Evolutionary conservation across 2,113 vertebrate species (phyloP).

Genomic region (Gadus macrocephalus): DNA sequence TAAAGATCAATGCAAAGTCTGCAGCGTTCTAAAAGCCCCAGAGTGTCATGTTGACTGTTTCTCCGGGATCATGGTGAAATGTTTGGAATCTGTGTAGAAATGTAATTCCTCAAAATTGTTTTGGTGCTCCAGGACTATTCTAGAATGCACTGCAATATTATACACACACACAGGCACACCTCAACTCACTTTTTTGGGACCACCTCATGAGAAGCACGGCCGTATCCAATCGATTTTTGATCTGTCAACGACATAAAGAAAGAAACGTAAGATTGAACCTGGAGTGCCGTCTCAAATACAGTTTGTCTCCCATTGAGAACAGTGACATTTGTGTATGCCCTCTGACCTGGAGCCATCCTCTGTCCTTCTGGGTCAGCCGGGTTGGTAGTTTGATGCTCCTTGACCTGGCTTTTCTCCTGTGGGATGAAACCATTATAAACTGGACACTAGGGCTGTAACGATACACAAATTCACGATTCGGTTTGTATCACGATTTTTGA

Average conservation of each 20-base stretch:
- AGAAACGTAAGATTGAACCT: neutral
- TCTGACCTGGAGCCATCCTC: neutral
- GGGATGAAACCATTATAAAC: slow-evolving; percentile 1
- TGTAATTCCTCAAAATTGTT: no score
- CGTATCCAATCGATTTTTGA: slow-evolving; percentile 4
- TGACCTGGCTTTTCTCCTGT: slow-evolving; percentile 33
- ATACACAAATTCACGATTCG: no score
- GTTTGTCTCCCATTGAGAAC: neutral
- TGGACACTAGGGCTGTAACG: no score
- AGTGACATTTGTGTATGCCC: neutral
- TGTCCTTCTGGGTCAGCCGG: neutral
- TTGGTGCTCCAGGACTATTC: no score
- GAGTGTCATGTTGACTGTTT: no score
- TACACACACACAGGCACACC: no score
- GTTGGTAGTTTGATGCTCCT: slow-evolving; percentile 13
- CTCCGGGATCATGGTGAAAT: no score
- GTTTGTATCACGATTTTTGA: no score
- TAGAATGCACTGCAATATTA: no score
- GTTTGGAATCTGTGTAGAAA: no score
- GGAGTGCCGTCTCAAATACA: neutral
- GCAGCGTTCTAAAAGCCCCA: no score
- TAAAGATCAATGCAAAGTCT: no score
- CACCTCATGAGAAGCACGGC: slow-evolving; percentile 2
- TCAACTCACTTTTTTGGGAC: slow-evolving; percentile 47
- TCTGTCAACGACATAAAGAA: slow-evolving; percentile 30